phyloP scores from a whole-genome alignment of 2,888 invertebrate species.

The Oxytorus armatus region DNA sequence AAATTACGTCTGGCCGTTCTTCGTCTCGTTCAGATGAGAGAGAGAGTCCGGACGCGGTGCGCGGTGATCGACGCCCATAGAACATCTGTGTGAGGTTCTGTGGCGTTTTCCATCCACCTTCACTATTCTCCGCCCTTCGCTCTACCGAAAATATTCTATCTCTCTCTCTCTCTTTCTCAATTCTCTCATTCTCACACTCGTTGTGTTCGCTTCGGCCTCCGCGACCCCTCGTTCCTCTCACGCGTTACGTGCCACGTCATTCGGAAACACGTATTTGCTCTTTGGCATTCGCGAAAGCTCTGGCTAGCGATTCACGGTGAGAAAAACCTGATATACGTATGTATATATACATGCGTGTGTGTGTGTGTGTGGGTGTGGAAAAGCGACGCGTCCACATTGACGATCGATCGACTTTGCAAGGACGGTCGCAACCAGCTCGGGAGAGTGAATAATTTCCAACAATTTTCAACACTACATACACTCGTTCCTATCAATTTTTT shows the following conservation, averaged over 20 bases:
- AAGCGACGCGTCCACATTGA: conserved; percentile 57
- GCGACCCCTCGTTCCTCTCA: conserved; percentile 41
- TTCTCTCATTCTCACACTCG: conserved; percentile 33
- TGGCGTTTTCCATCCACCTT: conserved; percentile 25
- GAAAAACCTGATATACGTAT: conserved; percentile 18
- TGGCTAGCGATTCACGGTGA: conserved; percentile 52
- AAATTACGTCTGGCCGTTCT: conserved; percentile 75
- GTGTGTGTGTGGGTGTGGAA: conserved; percentile 15
- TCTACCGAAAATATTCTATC: conserved; percentile 3
- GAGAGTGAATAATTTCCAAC: conserved; percentile 62
- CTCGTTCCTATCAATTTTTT: conserved; percentile 13
- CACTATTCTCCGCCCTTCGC: conserved; percentile 12
- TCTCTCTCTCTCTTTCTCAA: conserved; percentile 44
- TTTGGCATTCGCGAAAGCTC: conserved; percentile 73
- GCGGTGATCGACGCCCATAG: conserved; percentile 43
- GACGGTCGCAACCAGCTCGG: conserved; percentile 42
- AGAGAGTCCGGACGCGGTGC: conserved; percentile 21
- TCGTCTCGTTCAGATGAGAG: conserved; percentile 20
- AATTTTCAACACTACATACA: conserved; percentile 51
- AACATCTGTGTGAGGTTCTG: conserved; percentile 15
- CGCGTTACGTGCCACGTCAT: conserved; percentile 71
- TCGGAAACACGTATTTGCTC: conserved; percentile 80
- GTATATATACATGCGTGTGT: conserved; percentile 10
- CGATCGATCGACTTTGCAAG: conserved; percentile 62
- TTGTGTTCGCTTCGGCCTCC: conserved; percentile 20